Evolutionary conservation across 2,888 invertebrate species (phyloP).

Genomic region (Lasioglossum malachurum): DNA sequence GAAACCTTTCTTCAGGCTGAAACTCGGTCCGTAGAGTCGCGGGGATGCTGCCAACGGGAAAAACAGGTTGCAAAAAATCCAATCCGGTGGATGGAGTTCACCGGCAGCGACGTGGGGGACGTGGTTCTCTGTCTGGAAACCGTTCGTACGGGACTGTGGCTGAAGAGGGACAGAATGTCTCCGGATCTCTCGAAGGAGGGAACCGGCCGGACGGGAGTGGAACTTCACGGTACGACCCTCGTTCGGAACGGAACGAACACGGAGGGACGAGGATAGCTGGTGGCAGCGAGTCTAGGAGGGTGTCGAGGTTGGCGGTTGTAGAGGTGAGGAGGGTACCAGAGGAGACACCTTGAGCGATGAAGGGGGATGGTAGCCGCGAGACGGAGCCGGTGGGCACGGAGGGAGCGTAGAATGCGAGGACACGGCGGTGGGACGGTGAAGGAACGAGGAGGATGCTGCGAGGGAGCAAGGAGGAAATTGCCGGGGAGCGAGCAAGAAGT

Average conservation of each 20-base stretch:
- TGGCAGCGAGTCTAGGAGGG: conserved; percentile 58
- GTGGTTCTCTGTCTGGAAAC: background rate
- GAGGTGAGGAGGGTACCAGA: background rate
- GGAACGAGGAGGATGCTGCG: background rate
- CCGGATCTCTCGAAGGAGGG: conserved; percentile 59
- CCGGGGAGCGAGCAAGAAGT: background rate
- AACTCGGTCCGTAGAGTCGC: background rate
- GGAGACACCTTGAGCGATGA: conserved; percentile 17
- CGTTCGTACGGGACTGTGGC: background rate
- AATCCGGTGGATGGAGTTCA: conserved; percentile 15
- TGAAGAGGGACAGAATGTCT: conserved; percentile 7
- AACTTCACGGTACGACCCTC: conserved; percentile 67
- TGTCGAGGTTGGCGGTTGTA: conserved; percentile 34
- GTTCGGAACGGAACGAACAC: conserved; percentile 43
- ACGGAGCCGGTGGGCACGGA: background rate
- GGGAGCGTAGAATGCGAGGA: background rate
- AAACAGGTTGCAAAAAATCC: conserved; percentile 14
- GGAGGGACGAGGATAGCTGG: conserved; percentile 48
- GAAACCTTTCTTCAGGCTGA: background rate
- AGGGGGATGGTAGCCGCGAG: conserved; percentile 17
- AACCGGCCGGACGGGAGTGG: conserved; percentile 66
- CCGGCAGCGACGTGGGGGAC: background rate
- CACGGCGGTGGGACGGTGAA: conserved; percentile 8
- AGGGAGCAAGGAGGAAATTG: background rate
- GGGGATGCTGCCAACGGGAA: background rate